Evolutionary conservation across 2,888 invertebrate genomes (phyloP).

Genomic region (Microctonus aethiopoides): DNA sequence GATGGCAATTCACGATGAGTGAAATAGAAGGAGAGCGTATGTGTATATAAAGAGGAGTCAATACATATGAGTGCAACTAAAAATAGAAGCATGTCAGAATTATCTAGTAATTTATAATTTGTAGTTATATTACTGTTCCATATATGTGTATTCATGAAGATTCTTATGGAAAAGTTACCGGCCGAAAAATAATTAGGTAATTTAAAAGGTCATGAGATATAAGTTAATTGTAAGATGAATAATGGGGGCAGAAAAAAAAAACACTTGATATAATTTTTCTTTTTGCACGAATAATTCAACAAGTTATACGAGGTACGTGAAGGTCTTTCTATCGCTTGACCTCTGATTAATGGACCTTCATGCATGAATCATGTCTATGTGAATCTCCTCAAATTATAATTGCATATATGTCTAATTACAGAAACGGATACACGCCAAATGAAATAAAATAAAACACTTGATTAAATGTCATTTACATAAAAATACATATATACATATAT

Average conservation of each 20-base stretch:
- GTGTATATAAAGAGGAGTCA: neutral
- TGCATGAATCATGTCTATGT: neutral
- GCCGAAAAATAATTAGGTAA: too few species aligned
- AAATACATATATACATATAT: too few species aligned
- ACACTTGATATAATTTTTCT: too few species aligned
- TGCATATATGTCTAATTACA: too few species aligned
- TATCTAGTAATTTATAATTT: too few species aligned
- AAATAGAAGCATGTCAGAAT: conserved; percentile 14
- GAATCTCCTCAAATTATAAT: too few species aligned
- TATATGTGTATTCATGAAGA: neutral
- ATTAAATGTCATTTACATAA: too few species aligned
- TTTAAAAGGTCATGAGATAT: too few species aligned
- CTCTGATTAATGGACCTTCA: conserved; percentile 31
- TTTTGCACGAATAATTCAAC: conserved; percentile 53
- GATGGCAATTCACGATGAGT: conserved; percentile 35
- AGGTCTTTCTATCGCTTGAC: conserved; percentile 50
- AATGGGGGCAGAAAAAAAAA: too few species aligned
- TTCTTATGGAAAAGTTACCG: conserved; percentile 51
- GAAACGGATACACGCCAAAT: too few species aligned
- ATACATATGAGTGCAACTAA: conserved; percentile 9
- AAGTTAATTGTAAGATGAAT: neutral
- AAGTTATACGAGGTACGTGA: conserved; percentile 50
- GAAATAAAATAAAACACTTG: too few species aligned
- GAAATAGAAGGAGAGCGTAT: conserved; percentile 9
- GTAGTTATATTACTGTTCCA: neutral